Conservation (phyloP, 2,113 vertebrate genomes). For the Corythornis cristatus region DNA sequence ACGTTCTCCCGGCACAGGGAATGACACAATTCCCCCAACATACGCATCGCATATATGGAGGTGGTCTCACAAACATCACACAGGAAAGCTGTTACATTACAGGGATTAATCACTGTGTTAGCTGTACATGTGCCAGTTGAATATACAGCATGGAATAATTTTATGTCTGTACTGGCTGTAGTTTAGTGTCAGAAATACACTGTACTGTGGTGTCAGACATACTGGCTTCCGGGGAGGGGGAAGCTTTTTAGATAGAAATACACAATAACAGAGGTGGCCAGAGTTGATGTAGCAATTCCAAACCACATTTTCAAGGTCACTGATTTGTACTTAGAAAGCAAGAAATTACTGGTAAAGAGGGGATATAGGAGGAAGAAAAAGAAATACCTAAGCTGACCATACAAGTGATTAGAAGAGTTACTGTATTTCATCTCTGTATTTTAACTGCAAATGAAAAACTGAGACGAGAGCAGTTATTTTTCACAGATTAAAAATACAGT, state of each 20-base stretch:
- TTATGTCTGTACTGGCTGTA: background rate
- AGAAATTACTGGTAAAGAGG: background rate
- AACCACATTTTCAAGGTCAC: background rate
- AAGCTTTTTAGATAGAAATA: background rate
- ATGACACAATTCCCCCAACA: background rate
- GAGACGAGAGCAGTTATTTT: background rate
- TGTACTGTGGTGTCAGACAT: background rate
- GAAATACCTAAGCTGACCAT: background rate
- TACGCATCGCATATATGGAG: background rate
- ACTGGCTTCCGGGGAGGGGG: background rate
- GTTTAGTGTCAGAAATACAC: background rate
- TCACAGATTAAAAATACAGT: background rate
- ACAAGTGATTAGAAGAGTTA: background rate
- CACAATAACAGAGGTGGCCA: background rate
- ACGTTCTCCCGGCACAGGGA: background rate
- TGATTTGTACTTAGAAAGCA: background rate
- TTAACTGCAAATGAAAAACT: background rate
- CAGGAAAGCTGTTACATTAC: background rate
- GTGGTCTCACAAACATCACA: background rate
- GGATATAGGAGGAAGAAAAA: background rate
- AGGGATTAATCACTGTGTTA: background rate
- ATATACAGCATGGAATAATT: background rate
- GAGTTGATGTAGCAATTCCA: background rate
- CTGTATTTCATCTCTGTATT: background rate
- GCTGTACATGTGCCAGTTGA: background rate